Evolutionary conservation across 64 coral and sea anemone genomes (phyloP).

Genomic region (Cladopsammia gracilis): DNA sequence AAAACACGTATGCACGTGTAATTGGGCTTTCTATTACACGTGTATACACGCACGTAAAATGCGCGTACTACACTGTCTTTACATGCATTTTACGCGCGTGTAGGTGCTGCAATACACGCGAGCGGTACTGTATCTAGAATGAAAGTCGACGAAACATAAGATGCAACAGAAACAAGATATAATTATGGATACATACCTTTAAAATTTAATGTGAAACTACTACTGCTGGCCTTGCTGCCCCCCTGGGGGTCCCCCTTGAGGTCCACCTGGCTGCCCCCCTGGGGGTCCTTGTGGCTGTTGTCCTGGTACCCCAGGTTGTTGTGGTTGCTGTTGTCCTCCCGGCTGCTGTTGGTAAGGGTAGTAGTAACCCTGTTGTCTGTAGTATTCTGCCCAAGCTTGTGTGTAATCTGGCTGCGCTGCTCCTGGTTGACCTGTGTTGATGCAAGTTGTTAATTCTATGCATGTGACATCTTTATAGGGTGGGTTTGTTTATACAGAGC

Average conservation of each 20-base stretch:
- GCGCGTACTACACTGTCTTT: too few species aligned
- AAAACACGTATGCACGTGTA: too few species aligned
- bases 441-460: background rate
- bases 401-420: slow-evolving; percentile 96
- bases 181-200: background rate
- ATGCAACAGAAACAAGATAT: background rate
- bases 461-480: too few species aligned
- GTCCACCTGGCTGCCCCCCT: slow-evolving; percentile 12
- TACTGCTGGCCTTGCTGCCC: slow-evolving; percentile 23
- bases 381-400: slow-evolving; percentile 93
- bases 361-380: slow-evolving; percentile 89
- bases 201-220: background rate
- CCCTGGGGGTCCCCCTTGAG: too few species aligned
- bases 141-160: too few species aligned
- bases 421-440: slow-evolving; percentile 39
- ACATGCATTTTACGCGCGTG: too few species aligned
- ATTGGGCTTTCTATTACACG: too few species aligned
- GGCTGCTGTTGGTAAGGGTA: slow-evolving; percentile 83
- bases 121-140: too few species aligned
- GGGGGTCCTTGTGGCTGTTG: slow-evolving; percentile 56
- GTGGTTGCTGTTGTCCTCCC: slow-evolving; percentile 63
- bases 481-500: too few species aligned
- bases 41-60: too few species aligned
- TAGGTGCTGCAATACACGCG: too few species aligned
- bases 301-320: slow-evolving; percentile 70